Evolutionary conservation across 2,113 vertebrate genomes (phyloP).

Genomic region (Eurystomus gularis): DNA sequence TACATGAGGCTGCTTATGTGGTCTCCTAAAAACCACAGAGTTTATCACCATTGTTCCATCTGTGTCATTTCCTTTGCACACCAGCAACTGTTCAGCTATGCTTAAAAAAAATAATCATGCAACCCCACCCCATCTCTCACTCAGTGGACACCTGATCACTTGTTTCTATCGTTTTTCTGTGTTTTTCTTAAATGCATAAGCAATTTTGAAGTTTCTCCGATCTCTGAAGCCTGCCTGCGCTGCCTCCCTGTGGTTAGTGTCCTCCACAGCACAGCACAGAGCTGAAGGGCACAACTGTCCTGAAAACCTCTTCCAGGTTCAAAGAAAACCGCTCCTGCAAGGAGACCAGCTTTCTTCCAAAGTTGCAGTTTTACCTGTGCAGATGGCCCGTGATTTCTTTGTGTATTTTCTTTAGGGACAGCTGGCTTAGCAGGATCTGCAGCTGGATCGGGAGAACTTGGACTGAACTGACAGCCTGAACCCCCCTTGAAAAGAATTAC

Average conservation of each 20-base stretch:
- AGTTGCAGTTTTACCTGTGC: not conserved
- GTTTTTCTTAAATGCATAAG: not conserved
- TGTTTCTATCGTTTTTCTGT: not conserved
- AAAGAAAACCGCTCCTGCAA: not conserved
- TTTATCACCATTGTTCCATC: not conserved
- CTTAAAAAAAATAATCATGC: not conserved
- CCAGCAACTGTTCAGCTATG: not conserved
- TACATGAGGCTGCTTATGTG: not conserved
- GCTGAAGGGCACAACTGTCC: not conserved
- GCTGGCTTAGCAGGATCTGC: not conserved
- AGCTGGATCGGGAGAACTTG: not conserved
- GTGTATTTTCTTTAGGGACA: not conserved
- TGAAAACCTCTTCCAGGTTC: too few species aligned
- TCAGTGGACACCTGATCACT: not conserved
- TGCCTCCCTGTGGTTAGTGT: conserved; percentile 25
- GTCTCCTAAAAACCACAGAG: not conserved
- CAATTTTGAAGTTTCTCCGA: accelerated
- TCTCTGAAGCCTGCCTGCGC: not conserved
- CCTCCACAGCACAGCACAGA: not conserved
- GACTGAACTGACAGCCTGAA: not conserved
- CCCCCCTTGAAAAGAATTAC: not conserved
- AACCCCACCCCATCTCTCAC: not conserved
- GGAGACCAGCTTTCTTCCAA: not conserved
- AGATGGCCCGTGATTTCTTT: not conserved
- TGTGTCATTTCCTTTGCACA: not conserved